Evolutionary conservation across 30 jellyfish, hydroid and myxozoan species (phyloP).

Genomic region (Aurelia aurita complex sp. Pacific): DNA sequence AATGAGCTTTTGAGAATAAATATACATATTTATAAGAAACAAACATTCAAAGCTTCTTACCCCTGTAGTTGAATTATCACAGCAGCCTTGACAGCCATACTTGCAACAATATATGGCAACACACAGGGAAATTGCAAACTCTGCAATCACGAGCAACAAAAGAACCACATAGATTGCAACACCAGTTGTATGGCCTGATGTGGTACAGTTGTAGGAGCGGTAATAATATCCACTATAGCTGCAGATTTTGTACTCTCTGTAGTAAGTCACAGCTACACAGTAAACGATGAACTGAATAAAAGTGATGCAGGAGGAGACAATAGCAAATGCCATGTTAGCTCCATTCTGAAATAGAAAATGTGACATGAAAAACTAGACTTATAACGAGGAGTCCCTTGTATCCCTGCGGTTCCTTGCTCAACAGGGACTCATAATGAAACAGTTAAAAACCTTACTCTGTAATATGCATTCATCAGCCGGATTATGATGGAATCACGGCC

Average conservation of each 20-base stretch:
- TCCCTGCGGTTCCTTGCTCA: no score
- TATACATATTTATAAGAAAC: no score
- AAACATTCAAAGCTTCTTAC: constrained; percentile 8
- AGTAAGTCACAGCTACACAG: constrained; percentile 16
- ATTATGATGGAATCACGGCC: no score
- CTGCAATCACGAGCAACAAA: constrained; percentile 28
- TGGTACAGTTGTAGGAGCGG: background rate
- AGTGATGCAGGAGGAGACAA: constrained; percentile 34
- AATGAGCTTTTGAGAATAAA: no score
- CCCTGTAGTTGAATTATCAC: constrained; percentile 11
- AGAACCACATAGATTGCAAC: constrained; percentile 23
- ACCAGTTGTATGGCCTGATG: constrained; percentile 1
- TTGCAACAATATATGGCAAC: constrained; percentile 59
- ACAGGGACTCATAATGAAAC: no score
- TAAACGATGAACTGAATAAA: constrained; percentile 35
- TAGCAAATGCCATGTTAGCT: constrained; percentile 55
- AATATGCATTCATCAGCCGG: no score
- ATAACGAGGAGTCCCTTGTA: no score
- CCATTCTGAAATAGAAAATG: constrained; percentile 17
- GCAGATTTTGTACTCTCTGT: background rate
- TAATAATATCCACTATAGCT: background rate
- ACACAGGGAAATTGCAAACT: constrained; percentile 32
- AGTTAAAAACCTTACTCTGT: no score
- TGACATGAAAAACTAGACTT: background rate
- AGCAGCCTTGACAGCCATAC: constrained; percentile 28